phyloP scores from a whole-genome alignment of 2,888 invertebrate species.

The Subacronicta megacephala region DNA sequence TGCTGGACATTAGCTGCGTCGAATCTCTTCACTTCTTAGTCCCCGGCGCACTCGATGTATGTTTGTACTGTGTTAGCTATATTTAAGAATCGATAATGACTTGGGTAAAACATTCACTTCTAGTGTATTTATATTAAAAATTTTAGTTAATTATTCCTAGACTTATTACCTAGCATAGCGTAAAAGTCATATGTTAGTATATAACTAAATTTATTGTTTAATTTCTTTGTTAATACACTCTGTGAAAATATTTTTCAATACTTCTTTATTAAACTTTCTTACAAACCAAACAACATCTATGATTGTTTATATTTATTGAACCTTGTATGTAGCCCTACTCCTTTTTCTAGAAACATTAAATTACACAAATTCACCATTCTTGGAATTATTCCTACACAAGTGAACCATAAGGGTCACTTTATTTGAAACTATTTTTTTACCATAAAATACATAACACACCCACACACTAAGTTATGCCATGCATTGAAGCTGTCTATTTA shows the following conservation, averaged over 20 bases:
- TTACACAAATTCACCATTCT: conserved; percentile 13
- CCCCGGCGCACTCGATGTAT: conserved; percentile 76
- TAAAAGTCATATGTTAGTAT: conserved; percentile 88
- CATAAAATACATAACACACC: no score
- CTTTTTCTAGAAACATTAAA: conserved; percentile 12
- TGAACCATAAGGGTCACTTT: no score
- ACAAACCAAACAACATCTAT: conserved; percentile 72
- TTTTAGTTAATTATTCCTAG: conserved; percentile 88
- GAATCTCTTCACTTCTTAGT: conserved; percentile 67
- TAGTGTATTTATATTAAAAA: conserved; percentile 89
- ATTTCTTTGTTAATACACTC: conserved; percentile 86
- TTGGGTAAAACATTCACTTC: conserved; percentile 81
- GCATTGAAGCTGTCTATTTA: no score
- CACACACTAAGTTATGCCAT: no score
- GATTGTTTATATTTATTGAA: conserved; percentile 46
- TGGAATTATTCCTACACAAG: no score
- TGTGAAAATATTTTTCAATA: conserved; percentile 89
- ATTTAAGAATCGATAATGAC: conserved; percentile 77
- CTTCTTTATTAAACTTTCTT: conserved; percentile 89
- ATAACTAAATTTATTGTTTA: conserved; percentile 89
- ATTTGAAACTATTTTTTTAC: no score
- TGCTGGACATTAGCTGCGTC: conserved; percentile 64
- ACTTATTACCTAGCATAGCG: conserved; percentile 87
- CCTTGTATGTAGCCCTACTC: conserved; percentile 39
- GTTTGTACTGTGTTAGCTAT: conserved; percentile 80